Evolutionary conservation across 53 echinoderm and acorn worm species (phyloP), one percentile per base, ranked within the genome.

Genomic region (Henricia sp.): DNA sequence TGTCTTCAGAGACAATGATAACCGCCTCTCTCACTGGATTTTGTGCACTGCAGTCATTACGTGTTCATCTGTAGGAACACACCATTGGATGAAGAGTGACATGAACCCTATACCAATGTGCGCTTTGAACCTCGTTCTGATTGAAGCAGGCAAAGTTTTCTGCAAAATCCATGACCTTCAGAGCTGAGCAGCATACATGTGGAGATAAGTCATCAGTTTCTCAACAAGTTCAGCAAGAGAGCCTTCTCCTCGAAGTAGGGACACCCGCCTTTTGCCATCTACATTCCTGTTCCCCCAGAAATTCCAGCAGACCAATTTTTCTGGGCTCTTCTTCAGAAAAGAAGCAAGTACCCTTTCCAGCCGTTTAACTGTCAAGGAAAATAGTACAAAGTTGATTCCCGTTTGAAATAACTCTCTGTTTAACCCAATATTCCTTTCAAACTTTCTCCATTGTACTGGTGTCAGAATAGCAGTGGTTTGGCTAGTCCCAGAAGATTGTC

Each of bases 81-180:
- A 87, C 77, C 48, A 87, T 56, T 13, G 77, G 87, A 63, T 87
- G 87, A 36, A 87, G 12, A 4, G 87, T 87, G 11, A 76, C 68
- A 38, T 77, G 77, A 4, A 37, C 56, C 25, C 64, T 20, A 38
- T 20, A 43, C 75, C 76, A 86, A 38, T 86, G 76, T 6, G 76
- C 86, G 48, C 86, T 76, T 50, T 86, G 86, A 3, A 85, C 74
- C 41, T 85, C 85, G 48, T 76, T 56, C 58, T 85, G 74, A 6
- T 58, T 59, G 4, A 63, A 8, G 29, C 76, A 86, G 17, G 37
- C 66, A 48, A 30, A 77, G 32, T 87, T 67, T 30, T 78, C 78
- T 43, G 69, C 67, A 23, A 68, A 87, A 67, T 78, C 87, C 67
- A 76, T 76, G 25, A 76, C 86, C 27, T 26, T 63, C 5, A 78